Percentiles rank a stretch among this genome's conserved stretches.
Conservation (phyloP, 2,797 vertebrate genomes). For the Acanthornis magna region DNA sequence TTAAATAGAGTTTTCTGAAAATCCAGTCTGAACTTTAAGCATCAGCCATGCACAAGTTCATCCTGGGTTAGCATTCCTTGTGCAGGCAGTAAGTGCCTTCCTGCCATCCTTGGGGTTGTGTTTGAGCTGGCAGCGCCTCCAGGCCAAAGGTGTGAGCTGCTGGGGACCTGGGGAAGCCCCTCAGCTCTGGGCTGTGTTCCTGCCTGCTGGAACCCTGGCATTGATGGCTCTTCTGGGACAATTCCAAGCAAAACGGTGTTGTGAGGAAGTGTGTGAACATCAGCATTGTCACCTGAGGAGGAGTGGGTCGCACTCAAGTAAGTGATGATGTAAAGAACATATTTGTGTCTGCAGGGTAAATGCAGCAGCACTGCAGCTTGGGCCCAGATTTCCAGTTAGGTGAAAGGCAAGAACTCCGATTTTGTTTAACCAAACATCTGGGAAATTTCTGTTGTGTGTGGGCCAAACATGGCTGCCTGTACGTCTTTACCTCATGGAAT, state of each 20-base stretch:
- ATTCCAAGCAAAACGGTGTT: background rate
- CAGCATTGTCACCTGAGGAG: background rate
- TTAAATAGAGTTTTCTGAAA: background rate
- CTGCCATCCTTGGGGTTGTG: background rate
- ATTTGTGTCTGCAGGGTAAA: background rate
- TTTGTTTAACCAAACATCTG: background rate
- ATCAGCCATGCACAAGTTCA: too few relatives aligned
- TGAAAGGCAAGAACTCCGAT: background rate
- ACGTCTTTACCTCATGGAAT: background rate
- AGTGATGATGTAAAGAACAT: background rate
- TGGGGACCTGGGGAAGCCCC: background rate
- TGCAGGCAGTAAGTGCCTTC: background rate
- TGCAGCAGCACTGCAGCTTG: background rate
- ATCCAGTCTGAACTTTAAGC: background rate
- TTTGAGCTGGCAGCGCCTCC: background rate
- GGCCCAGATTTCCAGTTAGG: background rate
- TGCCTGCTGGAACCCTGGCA: background rate
- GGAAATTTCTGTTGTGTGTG: background rate
- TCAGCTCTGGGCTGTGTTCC: background rate
- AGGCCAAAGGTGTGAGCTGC: background rate
- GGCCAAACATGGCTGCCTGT: background rate
- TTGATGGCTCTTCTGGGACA: background rate
- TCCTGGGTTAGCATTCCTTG: background rate
- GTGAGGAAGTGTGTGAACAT: background rate
- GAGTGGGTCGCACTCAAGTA: too few relatives aligned